Conservation (phyloP, 1,140 invertebrate genomes). For the Microplitis demolitor region DNA sequence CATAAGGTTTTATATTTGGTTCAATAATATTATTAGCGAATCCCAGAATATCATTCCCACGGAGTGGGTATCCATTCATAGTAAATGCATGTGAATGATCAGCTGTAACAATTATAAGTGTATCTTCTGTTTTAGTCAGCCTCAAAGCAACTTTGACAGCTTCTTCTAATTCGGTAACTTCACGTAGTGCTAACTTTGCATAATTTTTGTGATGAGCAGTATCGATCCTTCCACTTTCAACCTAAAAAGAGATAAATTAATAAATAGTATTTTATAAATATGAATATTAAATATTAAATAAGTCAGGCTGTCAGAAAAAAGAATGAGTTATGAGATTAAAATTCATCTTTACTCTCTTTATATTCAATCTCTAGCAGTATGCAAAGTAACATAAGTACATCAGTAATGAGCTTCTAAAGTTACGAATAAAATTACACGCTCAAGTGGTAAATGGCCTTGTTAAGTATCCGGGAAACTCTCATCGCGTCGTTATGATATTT, state of each 20-base stretch:
- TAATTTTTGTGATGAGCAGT: slow-evolving; percentile 78
- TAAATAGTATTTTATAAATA: neutral
- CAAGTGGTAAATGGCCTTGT: slow-evolving; percentile 33
- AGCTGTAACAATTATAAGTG: slow-evolving; percentile 75
- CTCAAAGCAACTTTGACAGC: slow-evolving; percentile 66
- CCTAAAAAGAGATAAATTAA: slow-evolving; percentile 42
- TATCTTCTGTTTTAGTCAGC: slow-evolving; percentile 67
- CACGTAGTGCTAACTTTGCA: slow-evolving; percentile 71
- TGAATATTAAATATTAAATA: too few species aligned
- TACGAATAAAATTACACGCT: slow-evolving; percentile 33
- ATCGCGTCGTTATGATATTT: slow-evolving; percentile 8
- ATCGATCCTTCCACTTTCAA: slow-evolving; percentile 78
- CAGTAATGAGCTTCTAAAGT: slow-evolving; percentile 25
- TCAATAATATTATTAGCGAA: slow-evolving; percentile 57
- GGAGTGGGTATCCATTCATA: slow-evolving; percentile 69
- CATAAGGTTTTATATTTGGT: slow-evolving; percentile 49
- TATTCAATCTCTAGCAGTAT: neutral
- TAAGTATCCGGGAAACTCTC: slow-evolving; percentile 25
- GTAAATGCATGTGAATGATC: slow-evolving; percentile 78
- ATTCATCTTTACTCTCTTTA: neutral
- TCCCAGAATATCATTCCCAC: slow-evolving; percentile 69
- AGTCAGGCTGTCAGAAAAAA: too few species aligned
- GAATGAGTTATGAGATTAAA: neutral
- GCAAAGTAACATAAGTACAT: neutral
- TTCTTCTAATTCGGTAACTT: slow-evolving; percentile 71